Conservation (phyloP, 2,888 invertebrate genomes). For the Ophraella communa region DNA sequence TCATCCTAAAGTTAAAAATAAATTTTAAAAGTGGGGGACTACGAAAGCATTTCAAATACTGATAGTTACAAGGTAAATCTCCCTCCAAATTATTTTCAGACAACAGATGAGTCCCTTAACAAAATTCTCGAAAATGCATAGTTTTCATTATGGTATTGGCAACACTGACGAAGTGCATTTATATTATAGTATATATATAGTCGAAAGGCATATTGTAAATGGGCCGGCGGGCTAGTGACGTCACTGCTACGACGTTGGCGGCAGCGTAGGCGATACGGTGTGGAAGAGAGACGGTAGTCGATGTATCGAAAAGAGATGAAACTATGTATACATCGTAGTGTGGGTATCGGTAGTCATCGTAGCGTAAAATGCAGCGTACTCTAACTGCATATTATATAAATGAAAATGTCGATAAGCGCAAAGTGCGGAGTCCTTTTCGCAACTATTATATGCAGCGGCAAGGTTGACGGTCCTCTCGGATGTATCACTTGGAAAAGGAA, state of each 20-base stretch:
- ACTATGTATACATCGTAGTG: constrained; percentile 14
- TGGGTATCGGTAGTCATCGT: constrained; percentile 33
- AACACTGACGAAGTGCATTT: not conserved
- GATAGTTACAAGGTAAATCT: no score
- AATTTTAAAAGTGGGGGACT: no score
- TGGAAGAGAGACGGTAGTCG: not conserved
- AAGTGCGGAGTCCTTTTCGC: not conserved
- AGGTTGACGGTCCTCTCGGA: not conserved
- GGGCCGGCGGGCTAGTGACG: constrained; percentile 4
- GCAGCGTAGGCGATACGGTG: constrained; percentile 1
- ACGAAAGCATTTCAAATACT: no score
- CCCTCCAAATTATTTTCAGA: no score
- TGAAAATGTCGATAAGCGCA: constrained; percentile 35
- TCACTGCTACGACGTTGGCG: not conserved
- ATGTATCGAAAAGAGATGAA: constrained; percentile 3
- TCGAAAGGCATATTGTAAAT: not conserved
- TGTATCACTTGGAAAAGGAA: not conserved
- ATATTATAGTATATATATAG: not conserved
- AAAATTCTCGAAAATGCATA: no score
- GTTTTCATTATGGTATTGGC: not conserved
- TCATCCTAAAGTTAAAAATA: no score
- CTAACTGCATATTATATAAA: constrained; percentile 52
- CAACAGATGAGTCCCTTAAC: no score
- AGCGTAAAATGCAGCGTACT: constrained; percentile 56
- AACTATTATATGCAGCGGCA: not conserved